Evolutionary conservation across 2,113 vertebrate species (phyloP).

Genomic region (Serranochromis macrocephalus): DNA sequence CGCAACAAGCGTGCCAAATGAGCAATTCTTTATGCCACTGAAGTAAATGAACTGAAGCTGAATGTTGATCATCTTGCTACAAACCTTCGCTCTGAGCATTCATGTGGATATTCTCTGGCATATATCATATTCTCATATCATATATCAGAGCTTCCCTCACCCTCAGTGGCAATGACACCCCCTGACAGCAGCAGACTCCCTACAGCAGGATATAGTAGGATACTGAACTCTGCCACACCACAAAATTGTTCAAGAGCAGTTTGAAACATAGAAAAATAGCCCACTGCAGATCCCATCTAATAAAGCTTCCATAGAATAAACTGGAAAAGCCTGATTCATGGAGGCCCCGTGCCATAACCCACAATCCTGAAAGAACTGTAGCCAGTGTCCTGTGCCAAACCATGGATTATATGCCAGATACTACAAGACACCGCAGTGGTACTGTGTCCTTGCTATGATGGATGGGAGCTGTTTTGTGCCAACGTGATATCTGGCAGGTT

Average conservation of each 20-base stretch:
- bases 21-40: neutral
- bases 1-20: neutral
- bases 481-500: neutral
- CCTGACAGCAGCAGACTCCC: neutral
- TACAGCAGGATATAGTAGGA: neutral
- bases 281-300: neutral
- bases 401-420: neutral
- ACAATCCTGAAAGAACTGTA: neutral
- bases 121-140: neutral
- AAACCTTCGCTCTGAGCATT: neutral
- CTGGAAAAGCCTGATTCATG: neutral
- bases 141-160: neutral
- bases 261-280: neutral
- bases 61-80: neutral
- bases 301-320: accelerated
- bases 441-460: neutral
- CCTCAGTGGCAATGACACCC: neutral
- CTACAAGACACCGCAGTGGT: neutral
- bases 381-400: neutral
- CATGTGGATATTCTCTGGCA: neutral
- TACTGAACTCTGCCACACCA: neutral
- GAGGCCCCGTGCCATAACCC: neutral
- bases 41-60: neutral
- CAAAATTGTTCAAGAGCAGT: neutral
- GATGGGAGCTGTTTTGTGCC: neutral